These are phyloP conservation scores for Choreutis nemorana DNA, from an alignment of 2,888 invertebrate species.

Conservation along the genomic window DNA sequence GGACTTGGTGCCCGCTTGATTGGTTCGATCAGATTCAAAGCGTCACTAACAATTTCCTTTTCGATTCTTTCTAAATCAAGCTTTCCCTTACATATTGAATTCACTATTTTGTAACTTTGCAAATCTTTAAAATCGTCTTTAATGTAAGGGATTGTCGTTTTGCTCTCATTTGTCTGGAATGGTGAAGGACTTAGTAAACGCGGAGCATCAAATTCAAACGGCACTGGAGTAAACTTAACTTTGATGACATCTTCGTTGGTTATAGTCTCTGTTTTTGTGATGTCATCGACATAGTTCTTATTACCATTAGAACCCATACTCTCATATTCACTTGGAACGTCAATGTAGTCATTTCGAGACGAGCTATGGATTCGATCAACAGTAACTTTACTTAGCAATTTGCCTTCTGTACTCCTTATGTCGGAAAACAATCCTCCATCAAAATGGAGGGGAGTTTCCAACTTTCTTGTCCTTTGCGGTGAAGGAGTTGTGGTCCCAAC, in stretches of 20 bases:
- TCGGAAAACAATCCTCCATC: constrained; percentile 64
- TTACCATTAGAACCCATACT: constrained; percentile 23
- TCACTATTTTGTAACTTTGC: constrained; percentile 58
- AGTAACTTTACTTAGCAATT: constrained; percentile 57
- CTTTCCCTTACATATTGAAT: constrained; percentile 39
- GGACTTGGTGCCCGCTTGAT: constrained; percentile 32
- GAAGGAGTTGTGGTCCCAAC: constrained; percentile 26
- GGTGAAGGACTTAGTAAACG: constrained; percentile 27
- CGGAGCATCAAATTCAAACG: constrained; percentile 37
- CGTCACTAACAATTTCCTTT: too few relatives aligned
- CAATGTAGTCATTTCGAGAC: constrained; percentile 45
- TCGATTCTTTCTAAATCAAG: constrained; percentile 14
- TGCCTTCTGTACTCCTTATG: constrained; percentile 54
- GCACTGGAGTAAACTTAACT: constrained; percentile 52
- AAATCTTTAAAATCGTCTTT: constrained; percentile 48
- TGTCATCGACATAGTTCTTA: constrained; percentile 44
- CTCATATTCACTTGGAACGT: constrained; percentile 32
- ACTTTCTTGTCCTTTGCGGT: constrained; percentile 55
- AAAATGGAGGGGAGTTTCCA: constrained; percentile 63
- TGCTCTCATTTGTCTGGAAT: constrained; percentile 11
- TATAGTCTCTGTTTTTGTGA: constrained; percentile 51
- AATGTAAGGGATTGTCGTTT: constrained; percentile 27
- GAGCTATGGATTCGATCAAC: constrained; percentile 53
- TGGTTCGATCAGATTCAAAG: constrained; percentile 17
- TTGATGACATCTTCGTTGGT: constrained; percentile 54